phyloP scores from a whole-genome alignment of 2,113 vertebrate genomes.

The Erythrocercus mccallii region DNA sequence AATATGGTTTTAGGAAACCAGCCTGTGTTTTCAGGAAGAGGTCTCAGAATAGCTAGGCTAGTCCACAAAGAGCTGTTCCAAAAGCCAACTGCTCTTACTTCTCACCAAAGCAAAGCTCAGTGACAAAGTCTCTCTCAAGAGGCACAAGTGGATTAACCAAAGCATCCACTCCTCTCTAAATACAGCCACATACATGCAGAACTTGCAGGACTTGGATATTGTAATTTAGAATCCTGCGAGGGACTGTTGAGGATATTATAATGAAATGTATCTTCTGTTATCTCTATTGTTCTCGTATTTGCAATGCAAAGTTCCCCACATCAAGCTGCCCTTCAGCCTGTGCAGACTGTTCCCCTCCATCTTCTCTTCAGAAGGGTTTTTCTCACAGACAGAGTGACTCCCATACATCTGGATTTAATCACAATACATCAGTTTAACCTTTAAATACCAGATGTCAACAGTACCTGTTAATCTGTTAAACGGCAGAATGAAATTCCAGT shows the following conservation, averaged over 20 bases:
- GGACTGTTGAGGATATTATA: not conserved
- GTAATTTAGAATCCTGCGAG: not conserved
- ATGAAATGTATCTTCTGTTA: not conserved
- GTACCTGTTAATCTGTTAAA: slow-evolving; percentile 54
- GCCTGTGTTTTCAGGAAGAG: not conserved
- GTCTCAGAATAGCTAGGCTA: not conserved
- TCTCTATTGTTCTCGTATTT: not conserved
- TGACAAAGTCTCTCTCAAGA: not conserved
- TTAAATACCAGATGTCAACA: slow-evolving; percentile 48
- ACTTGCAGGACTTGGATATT: not conserved
- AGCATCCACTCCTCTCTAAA: not conserved
- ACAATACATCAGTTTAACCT: not conserved
- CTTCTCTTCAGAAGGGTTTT: not conserved
- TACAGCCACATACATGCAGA: not conserved
- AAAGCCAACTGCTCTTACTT: not conserved
- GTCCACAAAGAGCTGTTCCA: not conserved
- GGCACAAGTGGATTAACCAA: not conserved
- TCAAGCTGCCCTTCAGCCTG: not conserved
- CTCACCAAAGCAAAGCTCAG: not conserved
- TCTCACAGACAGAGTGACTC: slow-evolving; percentile 40
- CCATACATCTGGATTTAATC: slow-evolving; percentile 47
- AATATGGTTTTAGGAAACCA: not conserved
- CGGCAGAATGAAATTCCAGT: slow-evolving; percentile 20
- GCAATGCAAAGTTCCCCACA: not conserved
- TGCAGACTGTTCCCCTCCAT: not conserved